Conservation (phyloP, 2,888 invertebrate genomes). For the Schizaphis graminum region DNA sequence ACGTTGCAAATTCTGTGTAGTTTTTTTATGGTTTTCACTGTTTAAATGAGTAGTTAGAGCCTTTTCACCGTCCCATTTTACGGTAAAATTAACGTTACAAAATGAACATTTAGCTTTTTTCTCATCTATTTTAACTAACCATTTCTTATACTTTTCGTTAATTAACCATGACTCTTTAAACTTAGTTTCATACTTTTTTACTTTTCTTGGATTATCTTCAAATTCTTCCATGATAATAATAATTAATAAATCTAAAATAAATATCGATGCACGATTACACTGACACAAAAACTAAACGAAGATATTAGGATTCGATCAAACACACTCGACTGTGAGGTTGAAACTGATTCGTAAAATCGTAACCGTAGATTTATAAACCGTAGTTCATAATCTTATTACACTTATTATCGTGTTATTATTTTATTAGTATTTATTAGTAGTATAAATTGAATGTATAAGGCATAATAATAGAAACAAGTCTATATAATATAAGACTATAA, state of each 20-base stretch:
- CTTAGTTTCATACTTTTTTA: slow-evolving; percentile 34
- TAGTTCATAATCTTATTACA: slow-evolving; percentile 1
- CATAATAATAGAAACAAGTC: neutral
- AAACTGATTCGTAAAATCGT: slow-evolving; percentile 28
- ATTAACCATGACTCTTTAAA: slow-evolving; percentile 16
- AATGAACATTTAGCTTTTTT: slow-evolving; percentile 38
- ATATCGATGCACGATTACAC: slow-evolving; percentile 22
- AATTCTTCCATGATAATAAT: slow-evolving; percentile 43
- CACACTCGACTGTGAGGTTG: slow-evolving; percentile 26
- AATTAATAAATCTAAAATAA: slow-evolving; percentile 25
- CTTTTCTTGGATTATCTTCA: slow-evolving; percentile 41
- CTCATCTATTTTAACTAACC: slow-evolving; percentile 35
- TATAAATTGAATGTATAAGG: slow-evolving; percentile 8
- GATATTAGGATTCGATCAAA: slow-evolving; percentile 29
- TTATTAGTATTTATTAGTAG: neutral
- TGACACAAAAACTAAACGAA: slow-evolving; percentile 27
- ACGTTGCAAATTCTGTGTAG: slow-evolving; percentile 1
- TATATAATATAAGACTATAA: neutral
- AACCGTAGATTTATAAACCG: neutral
- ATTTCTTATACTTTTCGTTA: slow-evolving; percentile 39
- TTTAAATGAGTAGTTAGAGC: slow-evolving; percentile 8
- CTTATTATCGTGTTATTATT: neutral
- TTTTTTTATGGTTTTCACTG: slow-evolving; percentile 17
- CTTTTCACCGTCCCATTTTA: slow-evolving; percentile 41
- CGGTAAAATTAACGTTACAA: slow-evolving; percentile 29